Conservation (phyloP, 2,113 vertebrate genomes). For the Pollachius pollachius region DNA sequence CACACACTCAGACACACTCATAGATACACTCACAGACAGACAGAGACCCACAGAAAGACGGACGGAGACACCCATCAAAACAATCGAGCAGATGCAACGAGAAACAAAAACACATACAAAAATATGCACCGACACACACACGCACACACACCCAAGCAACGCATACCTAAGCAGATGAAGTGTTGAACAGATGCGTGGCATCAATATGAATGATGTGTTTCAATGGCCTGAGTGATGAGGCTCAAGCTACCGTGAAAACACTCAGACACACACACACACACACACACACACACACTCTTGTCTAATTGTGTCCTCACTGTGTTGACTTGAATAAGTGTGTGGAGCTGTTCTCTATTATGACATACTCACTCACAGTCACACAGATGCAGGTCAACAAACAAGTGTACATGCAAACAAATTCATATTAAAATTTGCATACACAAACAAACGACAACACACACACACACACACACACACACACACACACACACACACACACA, state of each 20-base stretch:
- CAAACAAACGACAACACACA: no score
- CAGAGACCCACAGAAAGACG: neutral
- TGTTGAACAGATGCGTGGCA: conserved; percentile 50
- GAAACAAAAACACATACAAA: neutral
- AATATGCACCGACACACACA: conserved; percentile 16
- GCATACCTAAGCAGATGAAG: conserved; percentile 13
- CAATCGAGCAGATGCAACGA: no score
- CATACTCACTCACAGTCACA: conserved; percentile 17
- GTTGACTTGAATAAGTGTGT: conserved; percentile 37
- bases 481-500: conserved; percentile 29
- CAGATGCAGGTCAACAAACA: neutral
- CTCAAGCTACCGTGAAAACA: neutral
- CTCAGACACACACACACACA: neutral
- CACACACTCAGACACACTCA: neutral
- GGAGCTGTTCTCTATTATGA: conserved; percentile 21
- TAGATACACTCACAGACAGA: neutral
- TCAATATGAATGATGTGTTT: conserved; percentile 11
- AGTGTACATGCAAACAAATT: no score
- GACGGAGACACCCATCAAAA: conserved; percentile 25
- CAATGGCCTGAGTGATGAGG: conserved; percentile 4
- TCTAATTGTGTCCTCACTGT: conserved; percentile 27
- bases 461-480: conserved; percentile 17
- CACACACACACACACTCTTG: conserved; percentile 2
- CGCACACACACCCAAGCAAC: conserved; percentile 12
- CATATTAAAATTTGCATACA: no score